Evolutionary conservation across 35 echinoderm and acorn worm species (phyloP).

Genomic region (Acanthaster planci): DNA sequence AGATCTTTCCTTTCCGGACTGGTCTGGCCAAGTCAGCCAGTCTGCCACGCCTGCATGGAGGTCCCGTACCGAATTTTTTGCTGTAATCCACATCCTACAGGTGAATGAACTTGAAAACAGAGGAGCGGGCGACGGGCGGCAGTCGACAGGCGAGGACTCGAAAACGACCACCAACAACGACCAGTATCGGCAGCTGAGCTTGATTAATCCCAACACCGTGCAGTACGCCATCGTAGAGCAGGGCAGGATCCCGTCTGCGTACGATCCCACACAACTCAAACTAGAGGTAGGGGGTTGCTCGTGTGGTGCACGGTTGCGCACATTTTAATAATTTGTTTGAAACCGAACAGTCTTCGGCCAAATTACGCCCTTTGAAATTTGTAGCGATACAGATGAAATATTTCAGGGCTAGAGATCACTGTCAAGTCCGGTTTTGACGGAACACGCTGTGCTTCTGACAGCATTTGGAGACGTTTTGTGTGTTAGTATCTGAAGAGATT

Average conservation of each 20-base stretch:
- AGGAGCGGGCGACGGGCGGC: background rate
- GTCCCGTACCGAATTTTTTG: too few relatives aligned
- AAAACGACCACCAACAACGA: slow-evolving; percentile 36
- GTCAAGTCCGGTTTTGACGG: too few relatives aligned
- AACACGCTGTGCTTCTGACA: too few relatives aligned
- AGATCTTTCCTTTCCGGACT: background rate
- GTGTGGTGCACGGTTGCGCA: background rate
- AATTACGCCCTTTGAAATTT: too few relatives aligned
- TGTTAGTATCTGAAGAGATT: too few relatives aligned
- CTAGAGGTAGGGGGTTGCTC: slow-evolving; percentile 44
- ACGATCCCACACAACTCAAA: slow-evolving; percentile 77
- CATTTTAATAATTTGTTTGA: too few relatives aligned
- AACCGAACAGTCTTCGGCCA: too few relatives aligned
- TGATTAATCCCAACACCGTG: slow-evolving; percentile 20
- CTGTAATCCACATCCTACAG: too few relatives aligned
- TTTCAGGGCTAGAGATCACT: too few relatives aligned
- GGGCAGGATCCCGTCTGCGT: slow-evolving; percentile 61
- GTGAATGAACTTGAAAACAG: background rate
- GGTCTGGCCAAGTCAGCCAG: background rate
- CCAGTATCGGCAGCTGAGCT: slow-evolving; percentile 39
- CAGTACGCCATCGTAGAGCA: slow-evolving; percentile 53
- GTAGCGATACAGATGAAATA: too few relatives aligned
- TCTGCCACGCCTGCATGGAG: background rate
- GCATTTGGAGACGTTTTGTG: too few relatives aligned
- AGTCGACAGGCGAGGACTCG: background rate